Evolutionary conservation across 2,797 vertebrate genomes (phyloP).

Genomic region (Spheniscus humboldti): DNA sequence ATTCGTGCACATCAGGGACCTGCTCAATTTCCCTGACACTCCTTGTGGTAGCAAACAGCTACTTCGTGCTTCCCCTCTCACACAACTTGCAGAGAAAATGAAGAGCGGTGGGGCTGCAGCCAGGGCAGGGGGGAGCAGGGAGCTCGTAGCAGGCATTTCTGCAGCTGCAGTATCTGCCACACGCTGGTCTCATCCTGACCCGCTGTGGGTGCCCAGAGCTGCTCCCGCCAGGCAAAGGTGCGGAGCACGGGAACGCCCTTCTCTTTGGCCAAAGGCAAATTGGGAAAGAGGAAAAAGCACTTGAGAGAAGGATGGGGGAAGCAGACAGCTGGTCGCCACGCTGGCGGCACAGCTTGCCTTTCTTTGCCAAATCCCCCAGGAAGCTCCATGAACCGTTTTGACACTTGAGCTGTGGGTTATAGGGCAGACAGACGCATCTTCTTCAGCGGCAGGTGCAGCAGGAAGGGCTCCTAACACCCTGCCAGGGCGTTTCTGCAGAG

Average conservation of each 20-base stretch:
- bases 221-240: neutral
- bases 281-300: neutral
- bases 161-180: neutral
- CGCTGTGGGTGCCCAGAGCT: neutral
- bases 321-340: neutral
- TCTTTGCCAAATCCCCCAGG: neutral
- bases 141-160: neutral
- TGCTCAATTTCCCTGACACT: neutral
- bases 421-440: neutral
- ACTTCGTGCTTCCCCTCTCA: neutral
- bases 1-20: accelerated
- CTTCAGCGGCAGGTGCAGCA: neutral
- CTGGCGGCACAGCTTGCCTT: neutral
- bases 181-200: neutral
- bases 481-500: neutral
- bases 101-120: neutral
- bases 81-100: neutral
- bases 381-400: neutral
- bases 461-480: neutral
- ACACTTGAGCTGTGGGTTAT: neutral
- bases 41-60: neutral
- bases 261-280: neutral
- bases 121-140: neutral
- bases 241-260: neutral
- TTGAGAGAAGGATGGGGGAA: neutral